Conservation (phyloP, 2,888 invertebrate species). For the Eilema depressum region DNA sequence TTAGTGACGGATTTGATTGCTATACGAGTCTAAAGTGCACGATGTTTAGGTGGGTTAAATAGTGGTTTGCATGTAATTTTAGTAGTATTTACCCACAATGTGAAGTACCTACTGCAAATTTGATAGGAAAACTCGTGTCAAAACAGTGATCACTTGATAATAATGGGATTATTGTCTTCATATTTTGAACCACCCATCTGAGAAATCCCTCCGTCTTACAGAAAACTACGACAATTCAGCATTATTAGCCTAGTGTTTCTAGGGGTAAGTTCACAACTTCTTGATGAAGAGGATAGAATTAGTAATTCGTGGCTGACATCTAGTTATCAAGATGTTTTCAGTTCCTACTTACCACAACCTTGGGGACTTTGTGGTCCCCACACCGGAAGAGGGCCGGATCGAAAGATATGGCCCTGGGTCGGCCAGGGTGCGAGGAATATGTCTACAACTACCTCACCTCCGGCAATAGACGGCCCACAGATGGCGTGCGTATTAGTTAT, state of each 20-base stretch:
- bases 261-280: neutral
- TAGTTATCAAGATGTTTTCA: too few species aligned
- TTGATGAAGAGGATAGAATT: neutral
- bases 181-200: neutral
- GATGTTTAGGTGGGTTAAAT: conserved; percentile 24
- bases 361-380: too few species aligned
- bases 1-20: conserved; percentile 31
- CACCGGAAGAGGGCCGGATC: too few species aligned
- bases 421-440: too few species aligned
- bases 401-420: too few species aligned
- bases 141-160: neutral
- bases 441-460: too few species aligned
- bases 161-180: too few species aligned
- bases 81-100: neutral
- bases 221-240: neutral
- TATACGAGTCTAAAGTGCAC: conserved; percentile 4
- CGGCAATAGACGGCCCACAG: too few species aligned
- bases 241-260: neutral
- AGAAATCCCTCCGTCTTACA: neutral
- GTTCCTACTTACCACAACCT: too few species aligned
- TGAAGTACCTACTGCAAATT: neutral
- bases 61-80: neutral
- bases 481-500: too few species aligned
- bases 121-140: neutral
- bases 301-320: too few species aligned